Evolutionary conservation across 2,113 vertebrate genomes (phyloP).

Genomic region (Gavia stellata): DNA sequence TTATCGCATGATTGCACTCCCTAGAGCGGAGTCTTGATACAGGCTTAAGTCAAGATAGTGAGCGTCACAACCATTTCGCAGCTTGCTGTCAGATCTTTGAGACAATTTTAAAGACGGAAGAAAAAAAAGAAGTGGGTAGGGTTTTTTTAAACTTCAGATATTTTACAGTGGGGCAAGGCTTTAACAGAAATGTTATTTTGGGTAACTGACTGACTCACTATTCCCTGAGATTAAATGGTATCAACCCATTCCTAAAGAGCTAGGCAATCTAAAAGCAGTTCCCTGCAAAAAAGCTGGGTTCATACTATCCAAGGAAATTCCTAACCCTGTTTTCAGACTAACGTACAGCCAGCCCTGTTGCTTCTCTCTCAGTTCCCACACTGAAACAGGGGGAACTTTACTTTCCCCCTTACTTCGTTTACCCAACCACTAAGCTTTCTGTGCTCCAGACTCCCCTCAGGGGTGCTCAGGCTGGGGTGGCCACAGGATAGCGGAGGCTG

Average conservation of each 20-base stretch:
- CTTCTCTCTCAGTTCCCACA: not conserved
- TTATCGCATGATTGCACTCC: not conserved
- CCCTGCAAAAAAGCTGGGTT: not conserved
- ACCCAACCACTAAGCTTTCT: not conserved
- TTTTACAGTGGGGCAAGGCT: not conserved
- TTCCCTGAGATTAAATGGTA: not conserved
- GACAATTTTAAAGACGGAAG: not conserved
- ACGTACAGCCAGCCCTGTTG: not conserved
- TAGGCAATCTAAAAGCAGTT: not conserved
- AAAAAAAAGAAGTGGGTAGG: not conserved
- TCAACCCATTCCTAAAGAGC: not conserved
- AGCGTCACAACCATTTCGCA: conserved; percentile 12
- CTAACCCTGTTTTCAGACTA: not conserved
- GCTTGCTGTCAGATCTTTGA: not conserved
- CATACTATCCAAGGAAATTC: not conserved
- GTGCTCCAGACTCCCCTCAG: not conserved
- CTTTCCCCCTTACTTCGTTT: not conserved
- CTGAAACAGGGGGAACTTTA: not conserved
- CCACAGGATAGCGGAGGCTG: fast-evolving
- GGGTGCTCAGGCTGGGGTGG: not conserved
- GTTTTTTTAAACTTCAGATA: not conserved
- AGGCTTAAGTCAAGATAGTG: not conserved
- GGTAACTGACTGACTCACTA: not conserved
- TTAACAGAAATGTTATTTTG: not conserved
- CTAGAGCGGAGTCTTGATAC: not conserved